Evolutionary conservation across 2,797 vertebrate species (phyloP).

Genomic region (Lacerta viridis): DNA sequence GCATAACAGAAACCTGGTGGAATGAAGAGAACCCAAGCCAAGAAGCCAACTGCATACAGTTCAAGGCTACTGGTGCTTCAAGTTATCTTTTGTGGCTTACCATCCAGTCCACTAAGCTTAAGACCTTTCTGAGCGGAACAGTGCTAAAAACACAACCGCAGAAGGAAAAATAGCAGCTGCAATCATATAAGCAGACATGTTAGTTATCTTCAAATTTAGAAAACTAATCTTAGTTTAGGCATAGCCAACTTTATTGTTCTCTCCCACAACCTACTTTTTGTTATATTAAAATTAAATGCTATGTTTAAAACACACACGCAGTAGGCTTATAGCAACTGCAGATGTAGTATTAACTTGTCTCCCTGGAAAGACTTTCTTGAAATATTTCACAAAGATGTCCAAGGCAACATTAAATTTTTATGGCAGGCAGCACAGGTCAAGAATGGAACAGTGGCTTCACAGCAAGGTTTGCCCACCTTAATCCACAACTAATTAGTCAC

Average conservation of each 20-base stretch:
- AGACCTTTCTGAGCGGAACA: too few relatives aligned
- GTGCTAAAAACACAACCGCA: too few relatives aligned
- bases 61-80: neutral
- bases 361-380: slow-evolving; percentile 73
- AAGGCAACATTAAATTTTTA: slow-evolving; percentile 87
- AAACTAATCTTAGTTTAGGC: slow-evolving; percentile 45
- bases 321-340: slow-evolving; percentile 73
- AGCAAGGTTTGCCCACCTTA: slow-evolving; percentile 83
- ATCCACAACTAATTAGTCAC: slow-evolving; percentile 82
- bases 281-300: slow-evolving; percentile 69
- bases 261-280: slow-evolving; percentile 61
- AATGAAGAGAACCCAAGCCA: too few relatives aligned
- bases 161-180: neutral
- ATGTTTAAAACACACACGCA: slow-evolving; percentile 64
- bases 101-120: too few relatives aligned
- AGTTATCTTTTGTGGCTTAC: too few relatives aligned
- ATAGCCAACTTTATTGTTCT: slow-evolving; percentile 52
- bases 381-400: slow-evolving; percentile 84
- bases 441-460: slow-evolving; percentile 81
- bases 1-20: too few relatives aligned
- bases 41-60: neutral
- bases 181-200: neutral
- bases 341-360: slow-evolving; percentile 80
- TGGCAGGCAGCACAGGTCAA: slow-evolving; percentile 82
- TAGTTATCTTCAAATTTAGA: neutral